Percentiles rank a stretch among this genome's conserved stretches.
These are phyloP conservation scores for Caenorhabditis sp. DNA, from an alignment of 2,888 invertebrate genomes.

Conservation along the genomic window DNA sequence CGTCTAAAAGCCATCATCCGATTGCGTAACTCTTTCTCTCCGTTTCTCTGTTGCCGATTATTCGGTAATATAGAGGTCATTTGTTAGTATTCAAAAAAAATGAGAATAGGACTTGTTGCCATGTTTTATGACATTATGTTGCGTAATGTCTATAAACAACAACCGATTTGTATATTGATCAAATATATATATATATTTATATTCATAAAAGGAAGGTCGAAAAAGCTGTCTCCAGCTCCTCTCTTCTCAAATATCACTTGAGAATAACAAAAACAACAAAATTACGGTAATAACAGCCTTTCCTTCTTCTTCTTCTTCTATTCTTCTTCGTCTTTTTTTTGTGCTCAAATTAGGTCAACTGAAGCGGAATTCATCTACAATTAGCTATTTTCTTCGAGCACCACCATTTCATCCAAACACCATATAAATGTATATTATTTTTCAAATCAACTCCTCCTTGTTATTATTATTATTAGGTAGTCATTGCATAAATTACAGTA, in stretches of 20 bases:
- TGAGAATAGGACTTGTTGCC: background rate
- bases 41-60: too few species aligned
- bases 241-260: background rate
- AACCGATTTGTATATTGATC: background rate
- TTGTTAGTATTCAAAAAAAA: background rate
- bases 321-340: too few species aligned
- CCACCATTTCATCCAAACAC: too few species aligned
- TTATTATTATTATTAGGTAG: background rate
- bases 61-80: background rate
- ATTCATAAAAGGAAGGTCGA: too few species aligned
- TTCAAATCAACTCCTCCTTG: background rate
- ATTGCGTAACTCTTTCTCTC: background rate
- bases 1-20: background rate
- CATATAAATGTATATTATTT: too few species aligned
- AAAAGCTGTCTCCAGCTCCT: too few species aligned
- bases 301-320: background rate
- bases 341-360: background rate
- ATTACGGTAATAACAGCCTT: background rate
- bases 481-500: background rate
- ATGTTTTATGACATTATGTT: background rate
- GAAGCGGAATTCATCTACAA: too few species aligned
- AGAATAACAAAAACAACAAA: background rate
- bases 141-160: background rate
- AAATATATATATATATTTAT: too few species aligned
- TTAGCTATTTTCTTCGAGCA: too few species aligned